phyloP scores from a whole-genome alignment of 2,888 invertebrate species.

The Lithophane leautieri region DNA sequence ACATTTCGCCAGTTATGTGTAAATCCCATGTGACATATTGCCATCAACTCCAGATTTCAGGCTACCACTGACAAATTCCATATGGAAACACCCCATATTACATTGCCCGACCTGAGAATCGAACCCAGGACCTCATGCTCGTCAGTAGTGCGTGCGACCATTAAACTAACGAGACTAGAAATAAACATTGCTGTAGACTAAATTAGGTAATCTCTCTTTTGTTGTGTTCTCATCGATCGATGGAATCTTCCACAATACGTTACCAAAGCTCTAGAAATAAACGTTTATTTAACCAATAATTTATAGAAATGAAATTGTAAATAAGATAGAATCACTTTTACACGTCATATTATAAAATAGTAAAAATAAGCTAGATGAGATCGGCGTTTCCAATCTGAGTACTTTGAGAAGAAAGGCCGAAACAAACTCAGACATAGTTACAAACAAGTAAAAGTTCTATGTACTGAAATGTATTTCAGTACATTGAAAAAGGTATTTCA shows the following conservation, averaged over 20 bases:
- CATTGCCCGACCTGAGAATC: neutral
- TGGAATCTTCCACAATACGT: neutral
- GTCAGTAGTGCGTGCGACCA: neutral
- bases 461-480: neutral
- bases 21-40: neutral
- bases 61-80: neutral
- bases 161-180: neutral
- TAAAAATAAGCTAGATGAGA: no score
- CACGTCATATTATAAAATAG: no score
- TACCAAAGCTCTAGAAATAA: neutral
- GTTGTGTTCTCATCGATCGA: neutral
- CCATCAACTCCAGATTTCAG: neutral
- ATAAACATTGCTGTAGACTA: neutral
- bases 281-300: neutral
- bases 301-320: no score
- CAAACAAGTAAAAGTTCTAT: neutral
- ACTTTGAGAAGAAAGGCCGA: no score
- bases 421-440: no score
- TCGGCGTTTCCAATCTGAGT: no score
- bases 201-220: neutral
- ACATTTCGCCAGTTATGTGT: neutral
- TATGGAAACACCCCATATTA: neutral
- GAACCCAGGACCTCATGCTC: neutral
- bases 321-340: no score
- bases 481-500: neutral